Evolutionary conservation across 2,888 invertebrate genomes (phyloP).

Genomic region (Melinaea marsaeus): DNA sequence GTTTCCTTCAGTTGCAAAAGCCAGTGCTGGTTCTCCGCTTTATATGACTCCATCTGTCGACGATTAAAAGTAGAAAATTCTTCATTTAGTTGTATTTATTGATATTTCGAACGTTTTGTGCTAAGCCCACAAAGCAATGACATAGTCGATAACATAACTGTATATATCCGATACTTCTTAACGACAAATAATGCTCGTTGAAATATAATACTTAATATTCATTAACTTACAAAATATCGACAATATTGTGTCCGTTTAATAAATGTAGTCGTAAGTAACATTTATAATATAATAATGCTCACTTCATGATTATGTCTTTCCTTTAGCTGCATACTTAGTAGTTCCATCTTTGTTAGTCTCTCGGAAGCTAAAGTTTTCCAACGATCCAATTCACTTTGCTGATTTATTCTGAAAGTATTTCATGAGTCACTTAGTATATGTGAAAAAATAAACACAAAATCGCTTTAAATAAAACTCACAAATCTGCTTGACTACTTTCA

Average conservation of each 20-base stretch:
- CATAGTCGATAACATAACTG: too few species aligned
- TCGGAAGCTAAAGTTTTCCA: constrained; percentile 84
- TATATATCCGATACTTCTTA: too few species aligned
- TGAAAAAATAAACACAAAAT: too few species aligned
- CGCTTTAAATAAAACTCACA: constrained; percentile 61
- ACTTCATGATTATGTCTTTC: constrained; percentile 80
- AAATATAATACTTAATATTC: too few species aligned
- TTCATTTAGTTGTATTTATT: background rate
- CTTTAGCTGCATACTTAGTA: constrained; percentile 76
- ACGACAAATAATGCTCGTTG: too few species aligned
- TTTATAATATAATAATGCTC: constrained; percentile 14
- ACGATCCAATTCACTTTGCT: constrained; percentile 67
- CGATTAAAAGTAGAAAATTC: background rate
- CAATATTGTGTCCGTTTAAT: too few species aligned
- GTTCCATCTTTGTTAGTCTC: constrained; percentile 81
- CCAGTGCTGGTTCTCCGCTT: constrained; percentile 81
- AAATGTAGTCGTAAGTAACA: too few species aligned
- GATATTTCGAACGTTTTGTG: too few species aligned
- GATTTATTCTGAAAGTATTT: constrained; percentile 47
- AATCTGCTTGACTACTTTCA: constrained; percentile 61
- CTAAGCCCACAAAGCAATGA: too few species aligned
- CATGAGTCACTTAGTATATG: background rate
- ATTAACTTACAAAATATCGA: too few species aligned
- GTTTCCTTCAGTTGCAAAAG: constrained; percentile 74
- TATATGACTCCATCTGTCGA: constrained; percentile 76